Evolutionary conservation across 1,140 invertebrate genomes (phyloP).

Genomic region (Hormaphis cornu): DNA sequence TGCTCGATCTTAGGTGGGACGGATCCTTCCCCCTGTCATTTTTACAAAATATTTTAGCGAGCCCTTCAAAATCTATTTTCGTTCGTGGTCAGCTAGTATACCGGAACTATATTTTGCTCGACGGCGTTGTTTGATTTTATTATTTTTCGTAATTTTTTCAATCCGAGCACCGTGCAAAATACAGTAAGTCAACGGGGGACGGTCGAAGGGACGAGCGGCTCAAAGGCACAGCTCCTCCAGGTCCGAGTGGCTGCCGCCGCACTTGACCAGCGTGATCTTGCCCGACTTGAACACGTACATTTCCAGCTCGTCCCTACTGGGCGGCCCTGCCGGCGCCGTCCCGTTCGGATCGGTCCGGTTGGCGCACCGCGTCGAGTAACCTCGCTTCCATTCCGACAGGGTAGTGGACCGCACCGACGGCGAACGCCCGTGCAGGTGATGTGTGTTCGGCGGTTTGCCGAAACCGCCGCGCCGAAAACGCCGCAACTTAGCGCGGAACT

Average conservation of each 20-base stretch:
- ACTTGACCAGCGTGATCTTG: conserved; percentile 27
- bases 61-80: too few species aligned
- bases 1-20: too few species aligned
- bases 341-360: background rate
- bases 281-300: conserved; percentile 34
- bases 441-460: conserved; percentile 41
- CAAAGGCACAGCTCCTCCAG: conserved; percentile 37
- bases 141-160: too few species aligned
- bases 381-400: conserved; percentile 25
- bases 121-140: too few species aligned
- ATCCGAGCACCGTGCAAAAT: too few species aligned
- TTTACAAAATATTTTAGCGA: too few species aligned
- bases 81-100: too few species aligned
- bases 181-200: too few species aligned
- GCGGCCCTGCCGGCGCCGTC: background rate
- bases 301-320: conserved; percentile 30
- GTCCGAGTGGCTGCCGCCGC: conserved; percentile 33
- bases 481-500: conserved; percentile 56
- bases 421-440: conserved; percentile 35
- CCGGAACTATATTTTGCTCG: too few species aligned
- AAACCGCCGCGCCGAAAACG: conserved; percentile 42
- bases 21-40: too few species aligned
- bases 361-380: conserved; percentile 2
- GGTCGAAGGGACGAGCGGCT: background rate
- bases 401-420: conserved; percentile 34